These are phyloP conservation scores for Drosophila punjabiensis DNA, from an alignment of 1,140 invertebrate genomes.

Conservation along the genomic window DNA sequence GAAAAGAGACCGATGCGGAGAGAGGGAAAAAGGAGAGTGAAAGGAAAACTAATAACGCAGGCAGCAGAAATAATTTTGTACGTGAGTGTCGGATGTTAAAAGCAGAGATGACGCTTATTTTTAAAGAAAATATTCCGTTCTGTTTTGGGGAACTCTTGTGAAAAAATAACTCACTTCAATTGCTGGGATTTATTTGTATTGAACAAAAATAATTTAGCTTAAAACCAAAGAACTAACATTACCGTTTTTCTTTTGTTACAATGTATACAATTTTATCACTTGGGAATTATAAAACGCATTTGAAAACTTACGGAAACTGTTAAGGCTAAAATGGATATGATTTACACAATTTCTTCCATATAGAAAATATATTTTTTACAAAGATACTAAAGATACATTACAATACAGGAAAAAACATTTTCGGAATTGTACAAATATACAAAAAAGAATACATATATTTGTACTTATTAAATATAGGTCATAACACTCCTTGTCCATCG, in stretches of 20 bases:
- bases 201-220: background rate
- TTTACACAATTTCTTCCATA: background rate
- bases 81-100: slow-evolving; percentile 39
- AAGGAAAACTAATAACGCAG: slow-evolving; percentile 70
- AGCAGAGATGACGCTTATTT: background rate
- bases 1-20: slow-evolving; percentile 7
- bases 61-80: slow-evolving; percentile 59
- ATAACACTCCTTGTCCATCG: too few species aligned
- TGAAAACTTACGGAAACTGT: background rate
- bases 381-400: too few species aligned
- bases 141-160: background rate
- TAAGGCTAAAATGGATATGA: background rate
- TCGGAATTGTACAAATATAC: too few species aligned
- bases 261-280: too few species aligned
- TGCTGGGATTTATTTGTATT: background rate
- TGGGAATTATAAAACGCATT: background rate
- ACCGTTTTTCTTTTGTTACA: too few species aligned
- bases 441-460: too few species aligned
- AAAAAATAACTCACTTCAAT: background rate
- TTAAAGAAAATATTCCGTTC: background rate
- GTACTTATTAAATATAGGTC: too few species aligned
- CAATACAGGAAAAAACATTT: too few species aligned
- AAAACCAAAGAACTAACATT: background rate
- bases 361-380: too few species aligned
- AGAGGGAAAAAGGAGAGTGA: slow-evolving; percentile 23